Base-by-base conservation (phyloP, 2,113 vertebrate species). In the Puntigrus tetrazona region DNA sequence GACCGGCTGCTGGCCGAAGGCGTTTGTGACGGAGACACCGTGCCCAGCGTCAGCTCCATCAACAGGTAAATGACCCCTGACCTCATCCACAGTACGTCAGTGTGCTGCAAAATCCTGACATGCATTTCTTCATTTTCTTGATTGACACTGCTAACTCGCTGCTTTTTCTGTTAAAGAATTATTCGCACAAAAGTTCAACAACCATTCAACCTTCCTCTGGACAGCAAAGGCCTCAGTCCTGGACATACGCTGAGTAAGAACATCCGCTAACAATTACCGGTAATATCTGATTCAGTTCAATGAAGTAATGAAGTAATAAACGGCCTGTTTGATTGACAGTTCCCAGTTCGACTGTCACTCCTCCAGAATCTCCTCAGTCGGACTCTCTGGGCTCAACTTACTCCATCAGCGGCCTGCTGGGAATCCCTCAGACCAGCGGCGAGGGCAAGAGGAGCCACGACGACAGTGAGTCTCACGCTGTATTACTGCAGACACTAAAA, bases 151-250 rank as follows among this genome's bases (percentile, higher is more conserved):
- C 45, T 47, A n/a, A n/a, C n/a, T n/a, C n/a, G n/a, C n/a, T n/a
- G n/a, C n/a, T 74, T 74, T 18, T 45, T 27, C 41, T 82, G 85
- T 87, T 82, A 31, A 84, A 97, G 96, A 93, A 97, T 97, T 89
- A 97, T 97, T 86, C 92, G 96, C 75, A 97, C 96, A 20, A 97
- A 97, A 88, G 96, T 97, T 52, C 96, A 97, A 86, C 96, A 97
- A 76, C 96, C 96, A 0, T 97, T 97, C 87, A 97, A 97, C 78
- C 95, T 97, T 50, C 95, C 96, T 18, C 92, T 97, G 92, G 96
- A 97, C 41, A 95, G 92, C 85, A 97, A 97, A 90, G 92, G 95
- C 13, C 89, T 96, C 85, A 97, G 96, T 83, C 96, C 96, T 6
- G 96, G 96, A 90, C 96, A 96, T 77, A 95, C 95, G 0, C 91